These are phyloP conservation scores for Crotalus helleri DNA, from an alignment of 2,113 vertebrate genomes.

Conservation along the genomic window DNA sequence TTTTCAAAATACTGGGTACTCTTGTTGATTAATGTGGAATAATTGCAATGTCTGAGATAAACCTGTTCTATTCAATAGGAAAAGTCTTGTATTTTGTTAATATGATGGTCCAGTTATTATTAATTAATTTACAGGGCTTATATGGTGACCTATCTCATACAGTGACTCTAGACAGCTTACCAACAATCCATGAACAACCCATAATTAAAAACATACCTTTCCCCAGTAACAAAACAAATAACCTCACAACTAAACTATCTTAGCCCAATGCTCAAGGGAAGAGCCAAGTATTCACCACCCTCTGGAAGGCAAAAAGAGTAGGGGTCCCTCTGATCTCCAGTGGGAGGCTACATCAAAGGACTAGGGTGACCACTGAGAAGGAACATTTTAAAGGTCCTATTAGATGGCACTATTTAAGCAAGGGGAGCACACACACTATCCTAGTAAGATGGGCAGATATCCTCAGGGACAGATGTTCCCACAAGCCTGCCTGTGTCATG, in stretches of 20 bases:
- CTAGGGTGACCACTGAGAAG: not conserved
- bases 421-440: not conserved
- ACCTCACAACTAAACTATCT: not conserved
- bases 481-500: not conserved
- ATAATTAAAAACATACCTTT: not conserved
- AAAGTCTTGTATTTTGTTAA: not conserved
- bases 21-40: slow-evolving; percentile 40
- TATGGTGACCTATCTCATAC: not conserved
- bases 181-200: not conserved
- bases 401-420: not conserved
- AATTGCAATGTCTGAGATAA: slow-evolving; percentile 31
- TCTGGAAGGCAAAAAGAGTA: not conserved
- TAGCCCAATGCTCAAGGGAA: not conserved
- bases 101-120: not conserved
- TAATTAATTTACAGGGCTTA: not conserved
- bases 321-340: not conserved
- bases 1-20: slow-evolving; percentile 72
- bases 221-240: not conserved
- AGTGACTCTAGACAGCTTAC: not conserved
- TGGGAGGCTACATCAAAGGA: not conserved
- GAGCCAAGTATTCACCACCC: not conserved
- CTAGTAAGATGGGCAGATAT: not conserved
- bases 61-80: not conserved
- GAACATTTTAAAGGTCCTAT: not conserved
- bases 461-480: not conserved